Conservation (phyloP, 2,888 invertebrate genomes). For the Campopleginae sp. region DNA sequence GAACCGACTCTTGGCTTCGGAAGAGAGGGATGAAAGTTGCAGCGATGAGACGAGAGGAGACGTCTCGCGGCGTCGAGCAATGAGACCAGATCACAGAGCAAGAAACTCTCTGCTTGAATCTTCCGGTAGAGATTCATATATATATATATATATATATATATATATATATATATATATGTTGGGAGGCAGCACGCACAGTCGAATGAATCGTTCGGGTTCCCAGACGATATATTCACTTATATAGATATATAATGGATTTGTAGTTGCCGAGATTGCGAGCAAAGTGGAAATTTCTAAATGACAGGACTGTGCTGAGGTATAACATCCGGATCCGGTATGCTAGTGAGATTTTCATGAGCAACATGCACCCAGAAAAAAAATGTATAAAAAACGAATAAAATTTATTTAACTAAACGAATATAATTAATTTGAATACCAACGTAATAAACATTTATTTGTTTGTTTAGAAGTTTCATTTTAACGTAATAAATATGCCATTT, state of each 20-base stretch:
- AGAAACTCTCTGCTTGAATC: constrained; percentile 68
- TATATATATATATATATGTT: constrained; percentile 2
- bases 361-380: no score
- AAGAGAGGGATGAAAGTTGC: constrained; percentile 48
- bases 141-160: constrained; percentile 7
- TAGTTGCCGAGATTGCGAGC: constrained; percentile 50
- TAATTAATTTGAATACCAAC: no score
- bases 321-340: constrained; percentile 12
- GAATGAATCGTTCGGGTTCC: constrained; percentile 44
- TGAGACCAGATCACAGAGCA: constrained; percentile 79
- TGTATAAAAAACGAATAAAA: no score
- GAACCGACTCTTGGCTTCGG: constrained; percentile 38
- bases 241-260: neutral
- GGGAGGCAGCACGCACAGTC: constrained; percentile 24
- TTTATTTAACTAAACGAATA: no score
- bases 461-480: no score
- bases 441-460: no score
- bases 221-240: constrained; percentile 42
- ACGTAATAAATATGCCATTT: no score
- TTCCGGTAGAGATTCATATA: constrained; percentile 16
- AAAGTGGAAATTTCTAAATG: constrained; percentile 75
- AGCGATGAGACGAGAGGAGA: constrained; percentile 18
- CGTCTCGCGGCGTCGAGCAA: constrained; percentile 39
- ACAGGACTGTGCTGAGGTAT: constrained; percentile 67
- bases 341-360: neutral